Percentiles rank a stretch among this genome's conserved stretches.
phyloP scores from a whole-genome alignment of 2,888 invertebrate genomes.

The Julus scanicus region DNA sequence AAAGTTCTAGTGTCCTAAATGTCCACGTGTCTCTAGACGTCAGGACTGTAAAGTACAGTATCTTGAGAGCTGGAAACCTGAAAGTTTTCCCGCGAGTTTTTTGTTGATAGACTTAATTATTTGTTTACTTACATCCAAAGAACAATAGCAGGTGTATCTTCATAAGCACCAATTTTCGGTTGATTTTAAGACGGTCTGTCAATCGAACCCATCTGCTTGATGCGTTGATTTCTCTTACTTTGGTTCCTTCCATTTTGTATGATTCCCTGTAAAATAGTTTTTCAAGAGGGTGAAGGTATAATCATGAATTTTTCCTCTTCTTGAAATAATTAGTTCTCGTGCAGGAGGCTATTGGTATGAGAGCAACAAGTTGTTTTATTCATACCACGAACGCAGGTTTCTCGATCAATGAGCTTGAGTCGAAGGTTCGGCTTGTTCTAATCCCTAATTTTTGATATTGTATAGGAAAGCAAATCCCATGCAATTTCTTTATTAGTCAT shows the following conservation, averaged over 20 bases:
- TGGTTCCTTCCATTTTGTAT: neutral
- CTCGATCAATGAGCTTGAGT: neutral
- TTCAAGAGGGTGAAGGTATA: no score
- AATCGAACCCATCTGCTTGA: neutral
- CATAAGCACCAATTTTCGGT: slow-evolving; percentile 36
- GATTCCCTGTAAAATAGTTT: neutral
- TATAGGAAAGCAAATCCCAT: neutral
- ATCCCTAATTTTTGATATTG: neutral
- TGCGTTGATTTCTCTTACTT: neutral
- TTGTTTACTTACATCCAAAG: slow-evolving; percentile 49
- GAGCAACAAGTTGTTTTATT: neutral
- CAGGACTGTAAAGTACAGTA: no score
- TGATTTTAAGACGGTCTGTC: slow-evolving; percentile 15
- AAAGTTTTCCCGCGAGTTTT: no score
- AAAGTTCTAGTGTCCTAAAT: no score
- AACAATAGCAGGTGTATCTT: slow-evolving; percentile 44
- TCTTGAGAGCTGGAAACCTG: no score
- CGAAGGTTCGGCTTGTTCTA: neutral
- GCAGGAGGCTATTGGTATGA: neutral
- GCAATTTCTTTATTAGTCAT: neutral
- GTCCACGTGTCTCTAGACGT: no score
- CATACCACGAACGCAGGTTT: neutral
- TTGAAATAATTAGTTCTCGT: neutral
- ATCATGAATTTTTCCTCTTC: neutral
- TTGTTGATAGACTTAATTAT: no score